These are phyloP conservation scores for Xestia sexstrigata DNA, from an alignment of 2,888 invertebrate species.

Conservation along the genomic window DNA sequence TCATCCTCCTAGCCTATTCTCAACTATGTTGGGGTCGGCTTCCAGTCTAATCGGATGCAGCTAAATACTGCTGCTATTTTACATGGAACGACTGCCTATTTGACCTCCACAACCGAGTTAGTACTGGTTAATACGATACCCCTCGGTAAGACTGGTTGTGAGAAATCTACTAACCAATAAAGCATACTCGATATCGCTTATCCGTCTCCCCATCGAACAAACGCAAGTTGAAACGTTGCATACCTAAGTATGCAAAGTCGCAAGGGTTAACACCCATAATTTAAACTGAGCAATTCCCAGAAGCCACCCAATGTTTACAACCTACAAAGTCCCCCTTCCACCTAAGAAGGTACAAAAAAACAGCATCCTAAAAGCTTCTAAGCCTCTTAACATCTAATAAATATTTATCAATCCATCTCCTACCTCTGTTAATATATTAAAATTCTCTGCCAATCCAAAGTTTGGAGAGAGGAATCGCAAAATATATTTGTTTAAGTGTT, in stretches of 20 bases:
- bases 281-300: neutral
- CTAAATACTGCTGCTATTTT: too few relatives aligned
- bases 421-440: conserved; percentile 62
- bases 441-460: conserved; percentile 59
- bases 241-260: neutral
- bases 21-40: too few relatives aligned
- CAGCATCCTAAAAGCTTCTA: conserved; percentile 49
- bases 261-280: neutral
- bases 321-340: neutral
- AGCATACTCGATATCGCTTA: neutral
- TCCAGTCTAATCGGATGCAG: too few relatives aligned
- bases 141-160: too few relatives aligned
- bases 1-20: neutral
- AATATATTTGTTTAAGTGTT: conserved; percentile 59
- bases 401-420: conserved; percentile 62
- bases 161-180: neutral
- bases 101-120: too few relatives aligned
- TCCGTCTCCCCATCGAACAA: neutral
- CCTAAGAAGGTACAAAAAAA: conserved; percentile 34
- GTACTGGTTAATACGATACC: too few relatives aligned
- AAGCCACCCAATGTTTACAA: neutral
- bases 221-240: neutral
- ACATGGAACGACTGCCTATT: too few relatives aligned
- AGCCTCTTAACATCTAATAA: conserved; percentile 60
- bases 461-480: conserved; percentile 42